Evolutionary conservation across 1,140 invertebrate species (phyloP).

Genomic region (Chironomus tepperi): DNA sequence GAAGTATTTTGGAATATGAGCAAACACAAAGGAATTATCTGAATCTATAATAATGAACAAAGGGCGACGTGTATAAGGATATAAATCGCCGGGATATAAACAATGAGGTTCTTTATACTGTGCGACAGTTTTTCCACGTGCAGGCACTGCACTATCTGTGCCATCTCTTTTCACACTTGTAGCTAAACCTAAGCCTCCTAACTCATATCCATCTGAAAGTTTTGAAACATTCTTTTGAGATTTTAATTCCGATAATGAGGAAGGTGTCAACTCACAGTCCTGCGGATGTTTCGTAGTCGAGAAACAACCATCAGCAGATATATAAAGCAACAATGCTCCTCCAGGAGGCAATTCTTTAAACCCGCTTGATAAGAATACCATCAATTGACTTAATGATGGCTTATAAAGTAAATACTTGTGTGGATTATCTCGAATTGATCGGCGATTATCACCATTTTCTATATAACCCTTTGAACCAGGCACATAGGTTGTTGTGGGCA

Average conservation of each 20-base stretch:
- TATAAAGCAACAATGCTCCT: conserved; percentile 83
- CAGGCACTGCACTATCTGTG: conserved; percentile 35
- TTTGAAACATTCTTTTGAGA: conserved; percentile 23
- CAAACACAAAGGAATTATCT: conserved; percentile 90
- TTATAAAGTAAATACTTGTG: conserved; percentile 96
- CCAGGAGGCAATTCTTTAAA: conserved; percentile 89
- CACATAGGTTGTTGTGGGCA: conserved; percentile 48
- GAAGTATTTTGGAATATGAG: conserved; percentile 85
- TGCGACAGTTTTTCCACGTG: conserved; percentile 52
- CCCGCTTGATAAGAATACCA: conserved; percentile 87
- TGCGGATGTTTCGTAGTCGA: conserved; percentile 80
- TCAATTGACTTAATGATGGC: conserved; percentile 86
- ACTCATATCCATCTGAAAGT: conserved; percentile 76
- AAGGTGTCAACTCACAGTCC: conserved; percentile 60
- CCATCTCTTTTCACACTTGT: conserved; percentile 69
- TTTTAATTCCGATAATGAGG: not conserved
- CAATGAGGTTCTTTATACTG: conserved; percentile 75
- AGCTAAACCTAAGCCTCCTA: conserved; percentile 66
- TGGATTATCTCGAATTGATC: conserved; percentile 77
- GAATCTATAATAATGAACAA: conserved; percentile 91
- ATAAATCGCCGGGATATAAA: conserved; percentile 87
- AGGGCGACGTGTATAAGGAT: conserved; percentile 84
- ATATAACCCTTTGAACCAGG: conserved; percentile 50
- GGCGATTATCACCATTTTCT: conserved; percentile 56
- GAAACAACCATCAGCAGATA: conserved; percentile 89